Evolutionary conservation across 2,113 vertebrate species (phyloP).

Genomic region (Bothrops jararaca): DNA sequence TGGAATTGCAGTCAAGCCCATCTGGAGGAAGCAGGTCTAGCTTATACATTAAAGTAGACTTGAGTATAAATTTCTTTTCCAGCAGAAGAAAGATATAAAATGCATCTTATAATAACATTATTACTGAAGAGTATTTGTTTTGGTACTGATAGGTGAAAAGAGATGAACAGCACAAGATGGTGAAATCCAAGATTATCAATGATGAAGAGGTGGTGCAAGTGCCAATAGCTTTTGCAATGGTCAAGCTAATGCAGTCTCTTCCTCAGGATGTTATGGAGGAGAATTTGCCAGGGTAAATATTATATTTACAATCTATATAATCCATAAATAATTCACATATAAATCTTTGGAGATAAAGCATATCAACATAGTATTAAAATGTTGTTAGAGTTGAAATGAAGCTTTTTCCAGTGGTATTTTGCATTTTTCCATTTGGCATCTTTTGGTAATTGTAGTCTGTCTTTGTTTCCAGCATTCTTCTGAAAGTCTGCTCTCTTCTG

Average conservation of each 20-base stretch:
- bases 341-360: not conserved
- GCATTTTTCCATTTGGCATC: not conserved
- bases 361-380: not conserved
- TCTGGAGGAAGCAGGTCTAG: not conserved
- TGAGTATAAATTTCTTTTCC: not conserved
- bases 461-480: conserved; percentile 78
- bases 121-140: conserved; percentile 20
- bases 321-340: not conserved
- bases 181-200: conserved; percentile 87
- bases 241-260: conserved; percentile 92
- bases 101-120: not conserved
- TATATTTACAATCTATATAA: not conserved
- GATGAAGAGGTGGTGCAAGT: conserved; percentile 91
- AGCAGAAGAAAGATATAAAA: not conserved
- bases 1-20: not conserved
- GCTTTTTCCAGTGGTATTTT: not conserved
- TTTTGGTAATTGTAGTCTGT: conserved; percentile 5
- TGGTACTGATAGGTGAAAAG: conserved; percentile 80
- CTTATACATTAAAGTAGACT: not conserved
- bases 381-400: conserved; percentile 18
- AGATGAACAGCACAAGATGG: conserved; percentile 90
- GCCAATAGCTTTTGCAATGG: conserved; percentile 92
- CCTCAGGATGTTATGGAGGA: conserved; percentile 85
- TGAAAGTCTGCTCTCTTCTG: conserved; percentile 90
- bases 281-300: conserved; percentile 83